Percentiles rank a stretch among this genome's conserved stretches.
Evolutionary conservation across 1,140 invertebrate species (phyloP).

Genomic region (Eriocheir sinensis): DNA sequence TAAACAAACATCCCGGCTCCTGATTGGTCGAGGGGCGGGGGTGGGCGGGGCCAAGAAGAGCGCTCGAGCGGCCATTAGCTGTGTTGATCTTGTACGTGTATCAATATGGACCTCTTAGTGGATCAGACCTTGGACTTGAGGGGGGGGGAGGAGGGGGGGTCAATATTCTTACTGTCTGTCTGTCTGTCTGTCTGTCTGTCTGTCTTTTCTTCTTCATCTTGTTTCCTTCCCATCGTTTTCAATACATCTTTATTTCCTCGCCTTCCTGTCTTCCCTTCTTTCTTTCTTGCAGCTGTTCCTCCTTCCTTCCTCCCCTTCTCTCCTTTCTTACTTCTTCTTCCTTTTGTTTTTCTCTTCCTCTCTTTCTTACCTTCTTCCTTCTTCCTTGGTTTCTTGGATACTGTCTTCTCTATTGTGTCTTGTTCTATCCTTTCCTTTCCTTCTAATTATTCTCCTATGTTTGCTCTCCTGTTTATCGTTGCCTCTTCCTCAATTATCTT

Average conservation of each 20-base stretch:
- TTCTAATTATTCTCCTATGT: no score
- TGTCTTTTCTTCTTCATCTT: background rate
- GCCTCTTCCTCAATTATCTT: no score
- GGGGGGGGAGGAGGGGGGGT: no score
- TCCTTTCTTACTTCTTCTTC: background rate
- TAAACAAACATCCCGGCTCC: background rate
- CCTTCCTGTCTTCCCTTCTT: background rate
- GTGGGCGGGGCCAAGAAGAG: background rate
- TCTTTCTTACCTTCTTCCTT: background rate
- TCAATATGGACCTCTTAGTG: background rate
- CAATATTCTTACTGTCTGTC: background rate
- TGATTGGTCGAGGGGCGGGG: background rate
- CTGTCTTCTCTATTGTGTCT: no score
- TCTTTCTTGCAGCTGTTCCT: no score
- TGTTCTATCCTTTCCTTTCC: background rate
- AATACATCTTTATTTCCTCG: background rate
- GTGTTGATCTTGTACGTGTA: slow-evolving; percentile 15
- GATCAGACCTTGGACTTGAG: background rate
- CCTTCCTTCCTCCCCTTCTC: background rate
- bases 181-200: background rate
- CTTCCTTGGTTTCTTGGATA: no score
- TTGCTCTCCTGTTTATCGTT: no score
- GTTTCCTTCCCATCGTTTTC: background rate
- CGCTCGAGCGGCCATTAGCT: background rate
- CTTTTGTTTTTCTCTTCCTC: background rate